phyloP scores from a whole-genome alignment of 92 coral and sea anemone genomes.

The Umimayanthus kanabou region DNA sequence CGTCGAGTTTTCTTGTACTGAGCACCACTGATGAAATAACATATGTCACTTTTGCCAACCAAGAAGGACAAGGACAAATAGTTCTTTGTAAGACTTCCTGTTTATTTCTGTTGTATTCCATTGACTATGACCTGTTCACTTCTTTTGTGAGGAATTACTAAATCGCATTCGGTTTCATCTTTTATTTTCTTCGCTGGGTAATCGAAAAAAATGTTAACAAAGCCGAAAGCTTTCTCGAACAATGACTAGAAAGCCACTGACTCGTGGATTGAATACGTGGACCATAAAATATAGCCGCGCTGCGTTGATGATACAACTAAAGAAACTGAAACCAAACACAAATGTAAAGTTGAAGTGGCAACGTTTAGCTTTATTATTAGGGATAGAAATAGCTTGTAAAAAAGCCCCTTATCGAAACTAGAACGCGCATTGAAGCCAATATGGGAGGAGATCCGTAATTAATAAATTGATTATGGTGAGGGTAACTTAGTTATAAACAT shows the following conservation, averaged over 20 bases:
- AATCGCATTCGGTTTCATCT: no score
- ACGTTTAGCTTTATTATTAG: no score
- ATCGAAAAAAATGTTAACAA: background rate
- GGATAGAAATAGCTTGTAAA: background rate
- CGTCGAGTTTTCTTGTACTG: background rate
- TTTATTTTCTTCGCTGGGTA: background rate
- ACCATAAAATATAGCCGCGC: background rate
- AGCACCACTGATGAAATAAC: background rate
- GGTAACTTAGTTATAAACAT: constrained; percentile 27
- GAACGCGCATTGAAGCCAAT: background rate
- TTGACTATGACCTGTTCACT: no score
- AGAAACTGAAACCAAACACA: no score
- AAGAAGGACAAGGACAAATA: background rate
- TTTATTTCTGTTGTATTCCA: background rate
- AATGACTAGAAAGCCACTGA: background rate
- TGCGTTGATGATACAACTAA: background rate
- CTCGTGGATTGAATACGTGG: background rate
- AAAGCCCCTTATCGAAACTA: background rate
- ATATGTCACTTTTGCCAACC: no score
- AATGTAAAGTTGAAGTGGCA: no score
- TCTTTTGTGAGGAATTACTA: background rate
- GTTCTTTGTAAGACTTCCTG: no score
- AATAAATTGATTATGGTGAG: constrained; percentile 21
- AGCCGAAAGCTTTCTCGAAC: background rate
- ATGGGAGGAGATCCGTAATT: constrained; percentile 21